Percentiles rank a stretch among this genome's conserved stretches.
Evolutionary conservation across 2,797 vertebrate genomes (phyloP).

Genomic region (Acipenser ruthenus): DNA sequence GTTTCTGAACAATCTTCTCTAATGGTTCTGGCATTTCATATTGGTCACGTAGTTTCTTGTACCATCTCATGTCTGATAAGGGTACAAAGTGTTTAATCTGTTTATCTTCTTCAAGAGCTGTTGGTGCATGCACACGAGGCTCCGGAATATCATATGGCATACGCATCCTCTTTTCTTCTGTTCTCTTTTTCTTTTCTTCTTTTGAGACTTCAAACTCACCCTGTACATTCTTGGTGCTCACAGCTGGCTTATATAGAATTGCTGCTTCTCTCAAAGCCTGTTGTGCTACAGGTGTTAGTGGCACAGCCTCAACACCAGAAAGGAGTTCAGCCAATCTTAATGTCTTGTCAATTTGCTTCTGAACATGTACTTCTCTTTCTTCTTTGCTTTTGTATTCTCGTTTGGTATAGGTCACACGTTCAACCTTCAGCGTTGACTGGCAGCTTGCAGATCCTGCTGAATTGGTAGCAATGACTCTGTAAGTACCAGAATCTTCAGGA

Average conservation of each 20-base stretch:
- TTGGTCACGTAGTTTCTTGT: slow-evolving; percentile 89
- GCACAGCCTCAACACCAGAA: slow-evolving; percentile 68
- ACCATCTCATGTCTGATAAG: slow-evolving; percentile 99
- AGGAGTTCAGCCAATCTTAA: slow-evolving; percentile 87
- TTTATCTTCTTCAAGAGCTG: slow-evolving; percentile 78
- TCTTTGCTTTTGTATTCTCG: slow-evolving; percentile 73
- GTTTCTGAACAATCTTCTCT: slow-evolving; percentile 81
- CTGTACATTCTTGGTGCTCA: slow-evolving; percentile 83
- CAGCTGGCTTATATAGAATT: slow-evolving; percentile 85
- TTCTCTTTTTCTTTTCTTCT: slow-evolving; percentile 75
- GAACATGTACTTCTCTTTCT: slow-evolving; percentile 64
- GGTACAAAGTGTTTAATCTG: slow-evolving; percentile 90
- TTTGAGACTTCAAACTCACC: slow-evolving; percentile 77
- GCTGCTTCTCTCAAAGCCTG: slow-evolving; percentile 89
- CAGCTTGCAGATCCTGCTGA: slow-evolving; percentile 94
- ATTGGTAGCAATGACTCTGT: slow-evolving; percentile 94
- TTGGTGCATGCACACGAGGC: slow-evolving; percentile 64
- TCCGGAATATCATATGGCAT: slow-evolving; percentile 91
- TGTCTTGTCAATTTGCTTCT: slow-evolving; percentile 84
- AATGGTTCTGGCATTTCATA: slow-evolving; percentile 95
- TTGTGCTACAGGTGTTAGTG: slow-evolving; percentile 80
- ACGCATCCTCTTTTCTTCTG: slow-evolving; percentile 79
- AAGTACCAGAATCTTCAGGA: slow-evolving; percentile 87
- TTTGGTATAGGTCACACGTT: slow-evolving; percentile 79
- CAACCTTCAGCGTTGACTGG: slow-evolving; percentile 86